Evolutionary conservation across 2,797 vertebrate species (phyloP).

Genomic region (Poeciliopsis infans): DNA sequence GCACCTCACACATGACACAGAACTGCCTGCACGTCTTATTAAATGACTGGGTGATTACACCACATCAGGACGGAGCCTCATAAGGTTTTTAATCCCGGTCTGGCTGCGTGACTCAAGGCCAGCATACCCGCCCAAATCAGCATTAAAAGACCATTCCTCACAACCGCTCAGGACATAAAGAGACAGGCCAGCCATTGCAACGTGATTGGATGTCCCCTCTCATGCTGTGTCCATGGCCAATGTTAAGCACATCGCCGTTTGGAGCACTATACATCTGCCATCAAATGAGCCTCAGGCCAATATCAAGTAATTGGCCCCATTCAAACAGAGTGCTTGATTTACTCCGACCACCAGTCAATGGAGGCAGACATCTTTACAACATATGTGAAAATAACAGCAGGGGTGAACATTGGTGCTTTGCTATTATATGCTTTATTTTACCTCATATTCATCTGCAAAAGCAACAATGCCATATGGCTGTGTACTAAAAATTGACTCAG

Average conservation of each 20-base stretch:
- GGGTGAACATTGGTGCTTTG: slow-evolving; percentile 11
- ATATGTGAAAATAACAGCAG: slow-evolving; percentile 41
- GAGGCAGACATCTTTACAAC: slow-evolving; percentile 27
- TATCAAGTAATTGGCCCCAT: slow-evolving; percentile 72
- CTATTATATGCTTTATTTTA: slow-evolving; percentile 47
- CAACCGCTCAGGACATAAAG: slow-evolving; percentile 68
- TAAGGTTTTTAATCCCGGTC: slow-evolving; percentile 54
- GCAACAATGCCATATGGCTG: slow-evolving; percentile 70
- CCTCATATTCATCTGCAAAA: slow-evolving; percentile 62
- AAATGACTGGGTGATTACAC: slow-evolving; percentile 75
- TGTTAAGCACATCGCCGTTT: slow-evolving; percentile 71
- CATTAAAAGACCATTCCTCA: slow-evolving; percentile 68
- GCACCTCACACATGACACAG: slow-evolving; percentile 64
- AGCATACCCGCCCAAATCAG: slow-evolving; percentile 54
- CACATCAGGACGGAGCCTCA: slow-evolving; percentile 61
- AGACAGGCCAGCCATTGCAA: slow-evolving; percentile 68
- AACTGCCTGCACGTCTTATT: slow-evolving; percentile 70
- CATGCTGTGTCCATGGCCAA: slow-evolving; percentile 68
- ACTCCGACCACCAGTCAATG: slow-evolving; percentile 51
- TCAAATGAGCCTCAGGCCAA: slow-evolving; percentile 69
- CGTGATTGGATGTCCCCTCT: slow-evolving; percentile 77
- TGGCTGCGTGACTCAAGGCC: slow-evolving; percentile 46
- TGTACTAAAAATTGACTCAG: slow-evolving; percentile 76
- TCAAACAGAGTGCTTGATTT: slow-evolving; percentile 49
- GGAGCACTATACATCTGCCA: slow-evolving; percentile 67